These are phyloP conservation scores for Carollia perspicillata DNA, from an alignment of 2,113 vertebrate species.

Conservation along the genomic window DNA sequence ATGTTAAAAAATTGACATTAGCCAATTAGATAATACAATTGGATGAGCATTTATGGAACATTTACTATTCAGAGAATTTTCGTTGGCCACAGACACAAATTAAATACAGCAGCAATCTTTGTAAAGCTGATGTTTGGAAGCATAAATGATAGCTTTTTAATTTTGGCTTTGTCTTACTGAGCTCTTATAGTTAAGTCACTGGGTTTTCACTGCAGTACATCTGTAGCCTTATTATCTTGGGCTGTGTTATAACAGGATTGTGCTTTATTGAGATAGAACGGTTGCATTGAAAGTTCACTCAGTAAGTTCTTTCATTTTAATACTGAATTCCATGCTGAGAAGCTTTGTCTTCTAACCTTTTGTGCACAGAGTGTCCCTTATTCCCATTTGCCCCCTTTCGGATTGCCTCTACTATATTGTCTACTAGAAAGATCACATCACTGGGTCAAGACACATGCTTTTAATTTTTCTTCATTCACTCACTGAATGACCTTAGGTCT, in stretches of 20 bases:
- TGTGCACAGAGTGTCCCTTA: slow-evolving; percentile 55
- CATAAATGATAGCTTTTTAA: slow-evolving; percentile 15
- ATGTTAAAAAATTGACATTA: slow-evolving; percentile 59
- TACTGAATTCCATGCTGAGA: slow-evolving; percentile 50
- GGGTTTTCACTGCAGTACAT: slow-evolving; percentile 46
- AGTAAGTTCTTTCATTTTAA: slow-evolving; percentile 66
- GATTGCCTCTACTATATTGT: slow-evolving; percentile 63
- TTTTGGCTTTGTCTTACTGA: slow-evolving; percentile 45
- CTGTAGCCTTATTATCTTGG: slow-evolving; percentile 35
- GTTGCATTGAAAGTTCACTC: slow-evolving; percentile 55
- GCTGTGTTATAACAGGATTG: slow-evolving; percentile 44
- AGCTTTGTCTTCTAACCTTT: slow-evolving; percentile 67
- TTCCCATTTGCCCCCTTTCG: slow-evolving; percentile 60
- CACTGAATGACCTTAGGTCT: slow-evolving; percentile 74
- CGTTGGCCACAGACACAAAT: slow-evolving; percentile 33
- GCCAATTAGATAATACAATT: slow-evolving; percentile 64
- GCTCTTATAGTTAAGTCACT: slow-evolving; percentile 42
- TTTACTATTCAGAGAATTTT: slow-evolving; percentile 54
- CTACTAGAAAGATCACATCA: slow-evolving; percentile 69
- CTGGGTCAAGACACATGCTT: slow-evolving; percentile 70
- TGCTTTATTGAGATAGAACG: slow-evolving; percentile 64
- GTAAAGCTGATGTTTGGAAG: slow-evolving; percentile 33
- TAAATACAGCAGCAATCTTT: slow-evolving; percentile 40
- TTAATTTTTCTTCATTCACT: slow-evolving; percentile 74
- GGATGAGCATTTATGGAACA: slow-evolving; percentile 30